phyloP scores from a whole-genome alignment of 2,888 invertebrate genomes.

The Sesia apiformis region DNA sequence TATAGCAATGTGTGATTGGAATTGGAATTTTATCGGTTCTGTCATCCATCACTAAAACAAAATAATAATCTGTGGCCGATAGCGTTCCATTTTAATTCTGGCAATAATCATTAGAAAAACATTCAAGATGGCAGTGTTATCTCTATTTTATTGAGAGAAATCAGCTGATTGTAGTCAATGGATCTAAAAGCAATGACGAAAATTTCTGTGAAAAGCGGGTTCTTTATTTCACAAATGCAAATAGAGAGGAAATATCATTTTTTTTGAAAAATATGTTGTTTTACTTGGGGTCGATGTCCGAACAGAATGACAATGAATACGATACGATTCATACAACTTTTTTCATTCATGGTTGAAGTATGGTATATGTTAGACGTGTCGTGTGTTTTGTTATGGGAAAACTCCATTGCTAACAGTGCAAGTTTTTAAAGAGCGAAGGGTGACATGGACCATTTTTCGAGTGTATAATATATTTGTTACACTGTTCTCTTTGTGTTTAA shows the following conservation, averaged over 20 bases:
- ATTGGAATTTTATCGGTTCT: no score
- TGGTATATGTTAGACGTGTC: slow-evolving; percentile 18
- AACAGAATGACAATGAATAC: slow-evolving; percentile 7
- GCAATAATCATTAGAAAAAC: no score
- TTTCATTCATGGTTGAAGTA: slow-evolving; percentile 23
- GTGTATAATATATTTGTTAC: slow-evolving; percentile 17
- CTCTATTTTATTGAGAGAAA: no score
- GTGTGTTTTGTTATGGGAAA: slow-evolving; percentile 7
- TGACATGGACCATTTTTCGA: slow-evolving; percentile 11
- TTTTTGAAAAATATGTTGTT: background rate
- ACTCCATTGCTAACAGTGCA: background rate
- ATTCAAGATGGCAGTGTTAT: no score
- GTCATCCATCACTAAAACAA: no score
- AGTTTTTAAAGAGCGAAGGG: slow-evolving; percentile 12
- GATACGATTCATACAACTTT: slow-evolving; percentile 10
- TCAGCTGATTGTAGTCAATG: no score
- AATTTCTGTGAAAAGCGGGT: no score
- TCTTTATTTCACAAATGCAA: no score
- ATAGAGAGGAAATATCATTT: background rate
- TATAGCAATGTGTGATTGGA: no score
- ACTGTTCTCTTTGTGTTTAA: slow-evolving; percentile 8
- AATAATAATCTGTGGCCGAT: no score
- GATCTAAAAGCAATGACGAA: no score
- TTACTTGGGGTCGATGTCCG: background rate
- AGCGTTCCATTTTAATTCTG: no score